These are phyloP conservation scores for Ditula angustiorana DNA, from an alignment of 2,888 invertebrate genomes.

Conservation along the genomic window DNA sequence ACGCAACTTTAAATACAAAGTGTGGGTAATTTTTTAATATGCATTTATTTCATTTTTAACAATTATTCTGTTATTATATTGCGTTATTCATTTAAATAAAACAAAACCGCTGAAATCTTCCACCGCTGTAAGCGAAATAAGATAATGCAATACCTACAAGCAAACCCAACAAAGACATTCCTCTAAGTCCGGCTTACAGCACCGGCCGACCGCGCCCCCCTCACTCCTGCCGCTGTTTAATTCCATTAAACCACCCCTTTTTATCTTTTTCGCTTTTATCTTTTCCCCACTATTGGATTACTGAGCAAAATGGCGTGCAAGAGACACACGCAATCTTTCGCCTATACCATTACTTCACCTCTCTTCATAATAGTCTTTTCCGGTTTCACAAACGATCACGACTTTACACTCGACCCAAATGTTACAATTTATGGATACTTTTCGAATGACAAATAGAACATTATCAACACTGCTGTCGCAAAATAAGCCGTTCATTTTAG, in stretches of 20 bases:
- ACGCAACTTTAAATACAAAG: too few relatives aligned
- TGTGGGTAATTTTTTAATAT: too few relatives aligned
- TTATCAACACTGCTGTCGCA: slow-evolving; percentile 6
- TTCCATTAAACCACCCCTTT: slow-evolving; percentile 84
- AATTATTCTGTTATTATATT: slow-evolving; percentile 11
- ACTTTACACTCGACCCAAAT: slow-evolving; percentile 2
- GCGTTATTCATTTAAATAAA: slow-evolving; percentile 8
- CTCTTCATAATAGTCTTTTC: slow-evolving; percentile 63
- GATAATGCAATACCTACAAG: slow-evolving; percentile 39
- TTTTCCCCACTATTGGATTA: slow-evolving; percentile 81
- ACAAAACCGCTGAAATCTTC: slow-evolving; percentile 29
- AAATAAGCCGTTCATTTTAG: slow-evolving; percentile 27
- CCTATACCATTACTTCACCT: slow-evolving; percentile 66
- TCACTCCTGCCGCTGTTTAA: slow-evolving; percentile 74
- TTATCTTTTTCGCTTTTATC: slow-evolving; percentile 83
- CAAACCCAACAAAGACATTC: slow-evolving; percentile 78
- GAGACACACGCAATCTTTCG: slow-evolving; percentile 79
- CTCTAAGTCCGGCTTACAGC: slow-evolving; percentile 76
- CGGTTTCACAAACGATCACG: slow-evolving; percentile 35
- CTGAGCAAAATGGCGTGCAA: slow-evolving; percentile 79
- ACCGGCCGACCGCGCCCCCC: slow-evolving; percentile 51
- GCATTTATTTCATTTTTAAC: neutral
- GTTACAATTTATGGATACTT: slow-evolving; percentile 17
- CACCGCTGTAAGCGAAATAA: slow-evolving; percentile 33
- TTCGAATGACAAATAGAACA: slow-evolving; percentile 11